Evolutionary conservation across 1,140 invertebrate species (phyloP), one percentile per base, ranked within the genome.

Genomic region (Eumeta japonica): DNA sequence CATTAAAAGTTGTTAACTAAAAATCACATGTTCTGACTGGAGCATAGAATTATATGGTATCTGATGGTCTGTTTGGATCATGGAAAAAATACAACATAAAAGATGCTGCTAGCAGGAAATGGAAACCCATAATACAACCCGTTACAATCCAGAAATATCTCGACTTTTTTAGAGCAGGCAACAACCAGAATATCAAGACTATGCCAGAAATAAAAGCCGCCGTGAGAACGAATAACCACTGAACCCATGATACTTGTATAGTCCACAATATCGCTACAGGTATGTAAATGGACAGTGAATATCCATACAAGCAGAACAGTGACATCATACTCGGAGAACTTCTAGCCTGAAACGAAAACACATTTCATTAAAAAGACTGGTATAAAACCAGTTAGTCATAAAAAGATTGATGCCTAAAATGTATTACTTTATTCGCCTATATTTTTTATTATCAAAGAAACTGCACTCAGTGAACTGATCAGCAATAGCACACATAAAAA

Each of bases 251-350:
- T 5, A 94, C 80, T 71, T 88, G 83, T 43, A 97, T 90, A 1
- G 92, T 85, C 91, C 93, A 97, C 3, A 97, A 70, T 50, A 97
- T 84, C n/a, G 92, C 90, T 3, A 95, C 86, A 5, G 94, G 94
- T 52, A 98, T 85, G 62, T 94, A 98, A 46, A 97, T 91, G 18
- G 90, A 84, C 27, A 98, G 71, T 0, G 92, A 96, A 65, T 98
- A 98, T 10, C 95, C 95, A 68, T 97, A 98, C 2, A 97, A 78
- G 68, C 93, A 97, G 45, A 97, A 79, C 3, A 96, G 79, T 35
- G 89, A 87, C 42, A 95, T 77, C 50, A 92, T 83, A 14, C 83
- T 83, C 17, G 86, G 81, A 2, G 79, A 65, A 12, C 76, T 63
- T 11, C 75, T 75, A 28, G 72, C 68, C 83, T 88, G 71, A 30